Percentiles rank a stretch among this genome's conserved stretches.
Conservation (phyloP, 2,113 vertebrate genomes). For the Orientallactaga bullata region DNA sequence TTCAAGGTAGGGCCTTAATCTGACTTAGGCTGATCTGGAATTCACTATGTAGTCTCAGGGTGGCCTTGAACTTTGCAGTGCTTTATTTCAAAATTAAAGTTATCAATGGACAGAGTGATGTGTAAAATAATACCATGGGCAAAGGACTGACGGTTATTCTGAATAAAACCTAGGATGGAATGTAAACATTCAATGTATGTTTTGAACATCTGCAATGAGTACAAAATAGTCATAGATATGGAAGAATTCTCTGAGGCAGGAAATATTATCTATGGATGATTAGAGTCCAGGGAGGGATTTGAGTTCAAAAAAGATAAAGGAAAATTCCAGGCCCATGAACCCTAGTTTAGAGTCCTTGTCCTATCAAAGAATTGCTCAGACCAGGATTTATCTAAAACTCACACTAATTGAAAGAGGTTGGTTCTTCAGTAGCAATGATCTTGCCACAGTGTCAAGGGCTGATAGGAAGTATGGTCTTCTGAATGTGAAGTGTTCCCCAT, state of each 20-base stretch:
- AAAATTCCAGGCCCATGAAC: too few relatives aligned
- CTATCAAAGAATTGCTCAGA: neutral
- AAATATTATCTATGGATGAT: neutral
- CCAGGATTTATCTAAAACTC: neutral
- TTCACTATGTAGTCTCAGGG: too few relatives aligned
- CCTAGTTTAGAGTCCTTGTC: too few relatives aligned
- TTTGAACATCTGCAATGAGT: too few relatives aligned
- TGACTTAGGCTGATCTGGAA: too few relatives aligned
- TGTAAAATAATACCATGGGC: too few relatives aligned
- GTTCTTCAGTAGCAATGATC: neutral
- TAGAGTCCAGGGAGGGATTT: neutral
- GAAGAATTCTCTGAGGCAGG: neutral
- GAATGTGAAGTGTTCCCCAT: too few relatives aligned
- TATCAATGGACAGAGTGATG: too few relatives aligned
- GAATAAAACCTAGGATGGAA: neutral
- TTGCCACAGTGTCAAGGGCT: rapidly evolving
- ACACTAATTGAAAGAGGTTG: neutral
- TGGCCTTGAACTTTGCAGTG: neutral
- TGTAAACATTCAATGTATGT: neutral
- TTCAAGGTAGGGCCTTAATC: too few relatives aligned
- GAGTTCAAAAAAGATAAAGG: neutral
- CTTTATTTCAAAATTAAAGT: too few relatives aligned
- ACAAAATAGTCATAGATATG: neutral
- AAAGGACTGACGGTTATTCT: neutral
- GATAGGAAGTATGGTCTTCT: too few relatives aligned